phyloP scores from a whole-genome alignment of 2,797 vertebrate genomes.

The Tiaroga cobitis region DNA sequence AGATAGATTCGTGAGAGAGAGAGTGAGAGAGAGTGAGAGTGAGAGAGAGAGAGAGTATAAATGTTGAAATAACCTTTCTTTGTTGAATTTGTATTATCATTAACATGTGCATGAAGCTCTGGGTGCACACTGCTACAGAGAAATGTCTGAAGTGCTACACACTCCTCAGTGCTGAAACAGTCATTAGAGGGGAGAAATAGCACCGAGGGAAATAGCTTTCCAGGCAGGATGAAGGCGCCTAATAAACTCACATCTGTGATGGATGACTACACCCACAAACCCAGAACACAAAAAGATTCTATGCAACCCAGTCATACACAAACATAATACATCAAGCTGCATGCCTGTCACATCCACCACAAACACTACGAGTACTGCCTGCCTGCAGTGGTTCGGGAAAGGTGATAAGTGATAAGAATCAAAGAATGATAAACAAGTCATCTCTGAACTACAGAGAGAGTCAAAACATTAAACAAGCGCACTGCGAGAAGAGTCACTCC shows the following conservation, averaged over 20 bases:
- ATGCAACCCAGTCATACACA: constrained; percentile 46
- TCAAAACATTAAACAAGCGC: constrained; percentile 7
- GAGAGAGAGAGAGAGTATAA: neutral
- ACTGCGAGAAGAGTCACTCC: neutral
- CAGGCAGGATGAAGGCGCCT: constrained; percentile 45
- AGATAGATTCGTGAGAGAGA: neutral
- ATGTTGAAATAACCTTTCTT: neutral
- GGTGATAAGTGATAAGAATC: constrained; percentile 34
- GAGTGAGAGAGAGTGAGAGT: neutral
- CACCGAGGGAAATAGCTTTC: constrained; percentile 48
- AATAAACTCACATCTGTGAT: constrained; percentile 54
- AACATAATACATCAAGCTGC: constrained; percentile 55
- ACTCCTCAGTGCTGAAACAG: constrained; percentile 48
- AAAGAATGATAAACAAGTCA: constrained; percentile 26
- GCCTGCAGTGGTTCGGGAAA: constrained; percentile 40
- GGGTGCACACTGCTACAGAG: constrained; percentile 30
- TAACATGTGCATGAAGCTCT: constrained; percentile 26
- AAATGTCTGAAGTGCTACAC: constrained; percentile 41
- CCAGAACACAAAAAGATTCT: constrained; percentile 48
- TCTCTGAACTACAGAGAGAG: constrained; percentile 11
- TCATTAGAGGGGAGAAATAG: constrained; percentile 55
- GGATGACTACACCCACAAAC: constrained; percentile 49
- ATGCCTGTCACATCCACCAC: constrained; percentile 43
- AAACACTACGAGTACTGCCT: constrained; percentile 19
- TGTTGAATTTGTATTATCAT: constrained; percentile 33